Conservation (phyloP, 2,113 vertebrate species). For the Corydoras maculifer region DNA sequence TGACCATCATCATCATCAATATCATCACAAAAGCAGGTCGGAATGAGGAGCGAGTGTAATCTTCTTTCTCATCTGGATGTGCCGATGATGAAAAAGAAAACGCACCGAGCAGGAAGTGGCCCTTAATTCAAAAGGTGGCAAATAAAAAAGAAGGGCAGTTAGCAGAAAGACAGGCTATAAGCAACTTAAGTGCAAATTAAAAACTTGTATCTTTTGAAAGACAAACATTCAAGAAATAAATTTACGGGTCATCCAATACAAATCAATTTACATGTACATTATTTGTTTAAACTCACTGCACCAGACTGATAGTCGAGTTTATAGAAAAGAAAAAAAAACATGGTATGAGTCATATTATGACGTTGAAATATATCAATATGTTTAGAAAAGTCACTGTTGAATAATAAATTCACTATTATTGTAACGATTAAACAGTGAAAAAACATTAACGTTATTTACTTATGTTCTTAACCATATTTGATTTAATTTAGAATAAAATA, state of each 20-base stretch:
- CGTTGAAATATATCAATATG: too few species aligned
- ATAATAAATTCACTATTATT: too few species aligned
- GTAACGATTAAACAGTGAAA: too few species aligned
- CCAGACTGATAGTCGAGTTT: too few species aligned
- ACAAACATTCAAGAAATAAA: not conserved
- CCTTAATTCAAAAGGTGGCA: conserved; percentile 46
- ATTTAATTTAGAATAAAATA: too few species aligned
- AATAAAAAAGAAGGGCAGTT: conserved; percentile 28
- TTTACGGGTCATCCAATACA: too few species aligned
- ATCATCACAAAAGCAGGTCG: conserved; percentile 91
- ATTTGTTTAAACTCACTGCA: not conserved
- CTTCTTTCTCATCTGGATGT: conserved; percentile 87
- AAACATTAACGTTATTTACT: too few species aligned
- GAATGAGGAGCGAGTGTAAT: conserved; percentile 89
- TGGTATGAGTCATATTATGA: too few species aligned
- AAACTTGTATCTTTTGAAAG: conserved; percentile 5
- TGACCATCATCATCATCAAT: conserved; percentile 99
- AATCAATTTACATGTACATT: not conserved
- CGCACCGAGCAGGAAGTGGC: conserved; percentile 58
- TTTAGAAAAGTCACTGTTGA: too few species aligned
- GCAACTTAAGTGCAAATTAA: conserved; percentile 34
- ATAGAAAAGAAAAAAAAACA: too few species aligned
- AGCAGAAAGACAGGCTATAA: conserved; percentile 21
- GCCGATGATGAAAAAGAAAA: conserved; percentile 79
- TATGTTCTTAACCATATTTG: too few species aligned